Base-by-base conservation (phyloP, 2,797 vertebrate genomes). In the Fringilla coelebs region DNA sequence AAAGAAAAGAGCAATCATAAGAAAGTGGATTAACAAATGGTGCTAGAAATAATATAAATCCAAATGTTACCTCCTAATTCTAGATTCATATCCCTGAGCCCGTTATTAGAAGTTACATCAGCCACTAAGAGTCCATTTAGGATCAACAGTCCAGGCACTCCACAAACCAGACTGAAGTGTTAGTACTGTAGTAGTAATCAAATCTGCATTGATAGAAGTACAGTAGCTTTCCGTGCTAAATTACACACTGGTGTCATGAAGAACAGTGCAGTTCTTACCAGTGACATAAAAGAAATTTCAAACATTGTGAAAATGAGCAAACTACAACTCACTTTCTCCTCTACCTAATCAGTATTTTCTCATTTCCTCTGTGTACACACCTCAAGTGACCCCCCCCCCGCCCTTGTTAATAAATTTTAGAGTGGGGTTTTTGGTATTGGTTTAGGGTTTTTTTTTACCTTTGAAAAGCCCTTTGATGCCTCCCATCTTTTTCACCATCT, bases 401-500 rank as follows among this genome's bases (percentile, higher is more conserved):
- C 10, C 19, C 7, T 7, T 7, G 9, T 49, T 67, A 68, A 72
- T 24, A 34, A 57, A 11, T 19, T 45, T 70, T 51, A 61, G 15
- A 3, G 29, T 31, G 29, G 19, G 13, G 6, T 24, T 57, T n/a
- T 57, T 57, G 9, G 11, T 25, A 31, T 31, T 78, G 12, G 12
- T 60, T 70, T 41, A 65, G 25, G 19, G 1, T 28, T 45, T 13
- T 89, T 89, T 88, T 90, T 90, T 97, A 99, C 99, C 99, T 99
- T 99, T 99, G 94, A 99, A 99, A 68, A 99, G 98, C 17, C 99
- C 99, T 96, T 99, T 99, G 97, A 99, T 99, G 82, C 99, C 99
- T 34, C 99, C 99, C 99, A 99, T 99, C 98, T 99, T 99, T 98
- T 99, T 99, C 45, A 99, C 99, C 99, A 99, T 99, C 97, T 99